phyloP scores from a whole-genome alignment of 2,797 vertebrate species.

The Aplochiton taeniatus region DNA sequence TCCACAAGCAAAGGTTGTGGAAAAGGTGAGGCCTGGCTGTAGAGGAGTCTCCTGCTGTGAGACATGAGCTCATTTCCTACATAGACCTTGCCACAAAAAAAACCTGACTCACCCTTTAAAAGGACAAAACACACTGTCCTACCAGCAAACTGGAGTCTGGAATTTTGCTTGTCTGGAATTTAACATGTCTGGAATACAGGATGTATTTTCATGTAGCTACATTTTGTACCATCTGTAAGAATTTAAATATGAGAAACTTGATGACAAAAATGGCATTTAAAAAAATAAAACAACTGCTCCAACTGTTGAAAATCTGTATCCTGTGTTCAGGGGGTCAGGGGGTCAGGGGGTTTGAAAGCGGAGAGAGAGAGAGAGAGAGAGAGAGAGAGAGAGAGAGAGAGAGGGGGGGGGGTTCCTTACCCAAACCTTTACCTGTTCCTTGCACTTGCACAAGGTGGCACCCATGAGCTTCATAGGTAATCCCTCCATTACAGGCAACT shows the following conservation, averaged over 20 bases:
- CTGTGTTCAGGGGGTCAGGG: too few species aligned
- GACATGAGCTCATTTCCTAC: constrained; percentile 64
- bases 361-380: too few species aligned
- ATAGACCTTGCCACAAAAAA: constrained; percentile 27
- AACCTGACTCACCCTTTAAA: constrained; percentile 31
- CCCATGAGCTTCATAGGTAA: constrained; percentile 68
- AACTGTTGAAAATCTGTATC: too few species aligned
- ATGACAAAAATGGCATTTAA: too few species aligned
- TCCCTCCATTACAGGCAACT: not conserved
- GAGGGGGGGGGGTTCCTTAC: not conserved
- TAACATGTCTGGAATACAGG: too few species aligned
- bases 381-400: too few species aligned
- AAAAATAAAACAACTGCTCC: too few species aligned
- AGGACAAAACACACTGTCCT: constrained; percentile 20
- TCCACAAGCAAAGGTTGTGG: constrained; percentile 31
- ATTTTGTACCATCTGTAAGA: too few species aligned
- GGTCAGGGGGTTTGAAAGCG: too few species aligned
- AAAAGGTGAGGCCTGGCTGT: constrained; percentile 41
- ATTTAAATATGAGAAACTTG: too few species aligned
- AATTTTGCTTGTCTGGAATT: too few species aligned
- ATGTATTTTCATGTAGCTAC: too few species aligned
- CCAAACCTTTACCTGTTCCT: constrained; percentile 47
- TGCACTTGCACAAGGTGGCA: constrained; percentile 73
- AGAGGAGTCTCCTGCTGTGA: constrained; percentile 37
- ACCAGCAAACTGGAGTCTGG: not conserved